A percentile compares a stretch with the other conserved stretches of the same genome.
Conservation (phyloP, 2,797 vertebrate genomes). For the Lacerta viridis region DNA sequence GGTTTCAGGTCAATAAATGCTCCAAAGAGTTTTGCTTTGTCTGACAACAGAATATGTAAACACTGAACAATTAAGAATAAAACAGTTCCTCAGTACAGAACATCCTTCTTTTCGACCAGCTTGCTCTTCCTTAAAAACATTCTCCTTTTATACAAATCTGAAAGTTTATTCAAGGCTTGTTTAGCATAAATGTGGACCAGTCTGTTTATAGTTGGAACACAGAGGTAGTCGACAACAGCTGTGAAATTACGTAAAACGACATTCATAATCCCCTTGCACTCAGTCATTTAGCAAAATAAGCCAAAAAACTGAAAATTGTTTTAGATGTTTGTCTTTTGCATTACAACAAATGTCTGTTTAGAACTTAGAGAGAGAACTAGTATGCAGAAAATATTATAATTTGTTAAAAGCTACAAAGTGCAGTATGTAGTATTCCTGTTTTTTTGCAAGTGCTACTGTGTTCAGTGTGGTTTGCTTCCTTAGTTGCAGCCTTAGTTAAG, state of each 20-base stretch:
- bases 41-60: conserved; percentile 18
- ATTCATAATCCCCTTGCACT: not conserved
- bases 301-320: not conserved
- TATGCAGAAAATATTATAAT: conserved; percentile 10
- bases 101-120: not conserved
- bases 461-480: no score
- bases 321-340: not conserved
- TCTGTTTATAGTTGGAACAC: conserved; percentile 10
- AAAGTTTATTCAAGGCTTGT: conserved; percentile 22
- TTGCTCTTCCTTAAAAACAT: not conserved
- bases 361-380: not conserved
- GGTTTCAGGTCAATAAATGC: not conserved
- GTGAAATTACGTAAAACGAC: conserved; percentile 6
- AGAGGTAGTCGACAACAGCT: not conserved
- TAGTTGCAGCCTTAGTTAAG: no score
- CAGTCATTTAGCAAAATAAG: not conserved
- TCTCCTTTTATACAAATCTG: not conserved
- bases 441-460: no score
- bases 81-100: not conserved
- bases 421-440: not conserved
- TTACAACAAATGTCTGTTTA: not conserved
- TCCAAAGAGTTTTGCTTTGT: conserved; percentile 10
- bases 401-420: not conserved
- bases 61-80: not conserved
- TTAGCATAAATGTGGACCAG: conserved; percentile 25